Percentiles rank a stretch among this genome's conserved stretches.
phyloP scores from a whole-genome alignment of 2,888 invertebrate species.

The Nomada flava region DNA sequence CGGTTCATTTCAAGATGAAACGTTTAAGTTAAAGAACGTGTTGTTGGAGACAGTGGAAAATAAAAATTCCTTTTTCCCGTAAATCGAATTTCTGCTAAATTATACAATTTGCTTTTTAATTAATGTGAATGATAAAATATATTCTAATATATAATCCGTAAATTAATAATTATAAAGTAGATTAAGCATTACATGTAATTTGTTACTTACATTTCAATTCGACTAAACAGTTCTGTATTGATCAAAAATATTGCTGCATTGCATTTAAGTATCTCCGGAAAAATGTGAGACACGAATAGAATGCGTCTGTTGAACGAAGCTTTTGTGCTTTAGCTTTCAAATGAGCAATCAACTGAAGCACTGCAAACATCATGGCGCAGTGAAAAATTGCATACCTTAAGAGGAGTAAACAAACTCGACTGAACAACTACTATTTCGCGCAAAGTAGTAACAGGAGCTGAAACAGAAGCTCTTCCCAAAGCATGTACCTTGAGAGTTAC shows the following conservation, averaged over 20 bases:
- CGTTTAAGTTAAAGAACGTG: too few species aligned
- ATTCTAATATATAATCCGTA: too few species aligned
- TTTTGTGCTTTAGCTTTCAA: background rate
- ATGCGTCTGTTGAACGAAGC: background rate
- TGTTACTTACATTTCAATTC: too few species aligned
- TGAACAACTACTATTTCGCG: constrained; percentile 1
- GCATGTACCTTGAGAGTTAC: constrained; percentile 4
- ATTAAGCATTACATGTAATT: too few species aligned
- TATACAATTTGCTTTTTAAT: too few species aligned
- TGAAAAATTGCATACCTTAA: constrained; percentile 2
- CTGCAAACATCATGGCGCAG: background rate
- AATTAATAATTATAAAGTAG: too few species aligned
- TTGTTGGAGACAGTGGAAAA: too few species aligned
- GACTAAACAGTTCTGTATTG: too few species aligned
- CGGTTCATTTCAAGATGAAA: too few species aligned
- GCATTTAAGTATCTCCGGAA: background rate
- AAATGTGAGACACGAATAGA: background rate
- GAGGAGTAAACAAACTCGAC: background rate
- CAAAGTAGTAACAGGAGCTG: constrained; percentile 1
- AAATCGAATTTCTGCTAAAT: too few species aligned
- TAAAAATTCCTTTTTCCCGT: too few species aligned
- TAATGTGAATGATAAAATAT: too few species aligned
- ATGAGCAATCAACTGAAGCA: constrained; percentile 1
- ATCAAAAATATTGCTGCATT: background rate
- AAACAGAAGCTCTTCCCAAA: constrained; percentile 1